Conservation (phyloP, 2,888 invertebrate species). For the Volucella zonaria region DNA sequence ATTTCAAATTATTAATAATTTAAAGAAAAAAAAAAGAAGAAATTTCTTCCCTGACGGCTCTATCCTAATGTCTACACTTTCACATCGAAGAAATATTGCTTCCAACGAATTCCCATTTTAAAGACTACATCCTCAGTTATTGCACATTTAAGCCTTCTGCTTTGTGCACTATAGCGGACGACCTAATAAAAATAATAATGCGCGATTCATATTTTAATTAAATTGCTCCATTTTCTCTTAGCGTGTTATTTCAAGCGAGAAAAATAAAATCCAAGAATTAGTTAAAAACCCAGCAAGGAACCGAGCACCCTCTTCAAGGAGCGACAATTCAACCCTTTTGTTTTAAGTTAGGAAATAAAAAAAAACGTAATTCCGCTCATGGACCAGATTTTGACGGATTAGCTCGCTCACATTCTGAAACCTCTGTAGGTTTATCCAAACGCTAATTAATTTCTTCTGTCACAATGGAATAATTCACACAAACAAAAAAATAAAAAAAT, state of each 20-base stretch:
- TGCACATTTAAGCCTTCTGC: too few species aligned
- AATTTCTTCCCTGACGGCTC: too few species aligned
- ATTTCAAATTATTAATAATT: too few species aligned
- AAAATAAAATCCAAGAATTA: constrained; percentile 28
- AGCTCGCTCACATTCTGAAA: constrained; percentile 50
- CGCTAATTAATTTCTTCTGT: constrained; percentile 62
- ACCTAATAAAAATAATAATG: constrained; percentile 29
- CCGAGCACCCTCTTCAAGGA: constrained; percentile 28
- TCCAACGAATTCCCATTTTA: too few species aligned
- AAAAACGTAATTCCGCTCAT: constrained; percentile 11
- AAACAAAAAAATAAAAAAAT: constrained; percentile 19
- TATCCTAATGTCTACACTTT: too few species aligned
- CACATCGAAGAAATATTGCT: too few species aligned
- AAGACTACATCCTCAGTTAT: too few species aligned
- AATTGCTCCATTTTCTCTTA: constrained; percentile 36
- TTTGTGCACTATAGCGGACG: too few species aligned
- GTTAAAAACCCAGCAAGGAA: constrained; percentile 10
- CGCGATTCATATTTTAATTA: constrained; percentile 42
- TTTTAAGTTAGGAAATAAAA: constrained; percentile 14
- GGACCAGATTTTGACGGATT: constrained; percentile 62
- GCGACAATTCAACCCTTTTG: constrained; percentile 24
- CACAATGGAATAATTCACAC: constrained; percentile 35
- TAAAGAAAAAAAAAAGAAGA: too few species aligned
- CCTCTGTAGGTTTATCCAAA: constrained; percentile 56
- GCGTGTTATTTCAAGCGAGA: constrained; percentile 21